These are phyloP conservation scores for Limnephilus marmoratus DNA, from an alignment of 2,888 invertebrate genomes.

Conservation along the genomic window DNA sequence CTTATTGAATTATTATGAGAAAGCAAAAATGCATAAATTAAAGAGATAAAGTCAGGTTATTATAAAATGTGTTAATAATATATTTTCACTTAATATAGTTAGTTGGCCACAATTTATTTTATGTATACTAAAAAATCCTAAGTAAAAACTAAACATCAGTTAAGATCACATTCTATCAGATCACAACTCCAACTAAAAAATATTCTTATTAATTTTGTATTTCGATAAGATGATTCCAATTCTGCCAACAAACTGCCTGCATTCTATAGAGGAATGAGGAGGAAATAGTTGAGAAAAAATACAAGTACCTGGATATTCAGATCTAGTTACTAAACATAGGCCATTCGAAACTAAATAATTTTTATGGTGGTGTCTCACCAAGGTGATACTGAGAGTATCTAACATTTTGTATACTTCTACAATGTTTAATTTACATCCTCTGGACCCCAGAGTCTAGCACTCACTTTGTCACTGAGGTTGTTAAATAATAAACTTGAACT, in stretches of 20 bases:
- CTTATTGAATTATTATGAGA: not conserved
- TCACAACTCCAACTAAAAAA: not conserved
- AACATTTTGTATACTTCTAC: not conserved
- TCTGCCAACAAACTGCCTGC: too few relatives aligned
- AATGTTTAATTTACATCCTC: not conserved
- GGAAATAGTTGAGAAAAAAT: too few relatives aligned
- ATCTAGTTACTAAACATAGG: too few relatives aligned
- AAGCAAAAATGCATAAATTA: not conserved
- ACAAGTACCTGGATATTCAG: too few relatives aligned
- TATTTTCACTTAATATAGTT: not conserved
- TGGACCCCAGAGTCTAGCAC: not conserved
- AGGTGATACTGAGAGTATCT: not conserved
- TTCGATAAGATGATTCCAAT: too few relatives aligned
- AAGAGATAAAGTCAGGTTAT: not conserved
- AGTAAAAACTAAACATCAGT: not conserved
- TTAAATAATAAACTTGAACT: not conserved
- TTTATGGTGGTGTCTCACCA: not conserved
- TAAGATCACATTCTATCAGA: not conserved
- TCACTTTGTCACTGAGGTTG: not conserved
- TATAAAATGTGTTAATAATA: not conserved
- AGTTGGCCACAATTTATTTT: not conserved
- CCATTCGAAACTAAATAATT: not conserved
- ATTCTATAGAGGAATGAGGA: too few relatives aligned
- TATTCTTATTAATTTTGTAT: not conserved
- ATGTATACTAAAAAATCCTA: not conserved